phyloP scores from a whole-genome alignment of 2,888 invertebrate genomes.

The Hyppa rectilinea region DNA sequence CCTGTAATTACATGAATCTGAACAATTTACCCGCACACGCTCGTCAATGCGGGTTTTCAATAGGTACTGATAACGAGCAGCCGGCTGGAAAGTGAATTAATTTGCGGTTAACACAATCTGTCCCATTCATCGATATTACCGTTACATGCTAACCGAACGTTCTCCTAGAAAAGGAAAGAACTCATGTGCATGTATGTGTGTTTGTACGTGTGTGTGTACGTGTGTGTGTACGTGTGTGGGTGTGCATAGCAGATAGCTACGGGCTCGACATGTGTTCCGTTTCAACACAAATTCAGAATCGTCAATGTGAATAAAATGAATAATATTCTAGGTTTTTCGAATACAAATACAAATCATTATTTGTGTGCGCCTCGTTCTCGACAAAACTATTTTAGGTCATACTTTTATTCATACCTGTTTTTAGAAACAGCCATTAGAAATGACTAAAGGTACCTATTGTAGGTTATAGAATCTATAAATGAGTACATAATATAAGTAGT shows the following conservation, averaged over 20 bases:
- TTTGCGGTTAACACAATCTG: slow-evolving; percentile 31
- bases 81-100: slow-evolving; percentile 53
- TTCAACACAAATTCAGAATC: slow-evolving; percentile 10
- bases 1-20: slow-evolving; percentile 11
- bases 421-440: not conserved
- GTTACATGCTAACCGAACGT: slow-evolving; percentile 22
- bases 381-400: not conserved
- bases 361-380: slow-evolving; percentile 1
- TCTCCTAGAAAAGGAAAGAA: slow-evolving; percentile 10
- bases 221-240: no score
- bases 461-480: no score
- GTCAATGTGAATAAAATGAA: slow-evolving; percentile 29
- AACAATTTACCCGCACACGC: not conserved
- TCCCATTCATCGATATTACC: slow-evolving; percentile 27
- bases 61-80: slow-evolving; percentile 48
- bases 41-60: slow-evolving; percentile 63
- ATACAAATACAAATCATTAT: slow-evolving; percentile 25
- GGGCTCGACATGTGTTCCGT: not conserved
- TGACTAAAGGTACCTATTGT: not conserved
- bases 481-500: no score
- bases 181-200: no score
- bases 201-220: no score
- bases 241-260: not conserved
- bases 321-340: slow-evolving; percentile 1
- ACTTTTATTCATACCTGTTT: not conserved